A percentile compares a stretch with the other conserved stretches of the same genome.
Evolutionary conservation across 2,113 vertebrate species (phyloP).

Genomic region (Chaenocephalus aceratus): DNA sequence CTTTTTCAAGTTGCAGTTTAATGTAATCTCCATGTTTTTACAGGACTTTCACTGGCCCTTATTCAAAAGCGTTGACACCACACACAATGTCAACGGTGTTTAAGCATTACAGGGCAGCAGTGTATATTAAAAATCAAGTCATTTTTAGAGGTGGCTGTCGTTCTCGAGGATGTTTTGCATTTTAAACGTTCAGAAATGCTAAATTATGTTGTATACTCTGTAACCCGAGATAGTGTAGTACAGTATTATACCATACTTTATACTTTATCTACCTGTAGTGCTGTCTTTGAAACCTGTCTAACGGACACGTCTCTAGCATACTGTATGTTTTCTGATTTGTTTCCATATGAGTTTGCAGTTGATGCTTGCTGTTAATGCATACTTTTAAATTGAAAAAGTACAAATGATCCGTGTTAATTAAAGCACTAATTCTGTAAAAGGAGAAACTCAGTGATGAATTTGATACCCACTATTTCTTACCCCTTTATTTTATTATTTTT

Average conservation of each 20-base stretch:
- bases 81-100: conserved; percentile 47
- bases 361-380: background rate
- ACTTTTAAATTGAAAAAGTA: no score
- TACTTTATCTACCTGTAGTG: background rate
- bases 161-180: conserved; percentile 7
- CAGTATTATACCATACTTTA: background rate
- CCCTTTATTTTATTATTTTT: no score
- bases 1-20: conserved; percentile 4
- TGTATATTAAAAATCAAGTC: conserved; percentile 21
- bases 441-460: no score
- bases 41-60: background rate
- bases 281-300: background rate
- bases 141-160: conserved; percentile 12
- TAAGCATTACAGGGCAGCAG: conserved; percentile 23
- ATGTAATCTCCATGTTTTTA: conserved; percentile 15
- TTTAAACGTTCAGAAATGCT: conserved; percentile 25
- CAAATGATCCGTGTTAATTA: no score
- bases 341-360: background rate
- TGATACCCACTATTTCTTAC: no score
- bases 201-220: background rate
- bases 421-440: no score
- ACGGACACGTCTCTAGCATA: no score
- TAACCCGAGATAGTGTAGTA: background rate
- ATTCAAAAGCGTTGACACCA: conserved; percentile 43
- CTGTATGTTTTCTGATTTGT: background rate